These are phyloP conservation scores for Nemopilema nomurai DNA, from an alignment of 30 jellyfish, hydroid and myxozoan species.

Conservation along the genomic window DNA sequence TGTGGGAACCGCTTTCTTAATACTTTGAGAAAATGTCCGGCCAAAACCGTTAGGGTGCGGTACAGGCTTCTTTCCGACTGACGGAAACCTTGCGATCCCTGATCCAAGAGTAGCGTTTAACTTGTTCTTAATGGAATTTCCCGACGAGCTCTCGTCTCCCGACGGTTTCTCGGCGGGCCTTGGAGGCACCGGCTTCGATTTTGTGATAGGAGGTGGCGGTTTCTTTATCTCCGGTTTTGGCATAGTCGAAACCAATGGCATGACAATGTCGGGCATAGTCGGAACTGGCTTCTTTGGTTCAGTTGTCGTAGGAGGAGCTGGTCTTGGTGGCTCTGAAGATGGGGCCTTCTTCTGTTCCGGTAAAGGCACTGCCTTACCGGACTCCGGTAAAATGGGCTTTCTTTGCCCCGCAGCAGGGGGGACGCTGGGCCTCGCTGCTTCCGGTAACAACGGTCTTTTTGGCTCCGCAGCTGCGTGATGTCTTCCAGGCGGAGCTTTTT, in stretches of 20 bases:
- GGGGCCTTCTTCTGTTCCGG: neutral
- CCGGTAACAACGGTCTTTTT: slow-evolving; percentile 22
- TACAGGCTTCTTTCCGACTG: slow-evolving; percentile 46
- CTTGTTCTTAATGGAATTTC: slow-evolving; percentile 19
- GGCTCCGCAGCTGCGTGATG: slow-evolving; percentile 8
- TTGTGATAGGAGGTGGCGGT: slow-evolving; percentile 75
- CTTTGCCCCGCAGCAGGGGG: neutral
- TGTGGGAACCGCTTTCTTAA: slow-evolving; percentile 32
- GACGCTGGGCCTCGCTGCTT: neutral
- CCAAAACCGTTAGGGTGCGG: slow-evolving; percentile 49
- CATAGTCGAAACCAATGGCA: slow-evolving; percentile 22
- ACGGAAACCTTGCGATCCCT: slow-evolving; percentile 25
- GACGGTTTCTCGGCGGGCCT: slow-evolving; percentile 48
- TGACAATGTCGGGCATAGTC: neutral
- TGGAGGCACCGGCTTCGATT: slow-evolving; percentile 43
- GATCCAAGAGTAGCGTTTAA: slow-evolving; percentile 4
- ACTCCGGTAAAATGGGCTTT: neutral
- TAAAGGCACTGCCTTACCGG: neutral
- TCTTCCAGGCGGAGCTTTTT: neutral
- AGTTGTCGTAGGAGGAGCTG: neutral
- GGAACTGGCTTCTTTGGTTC: slow-evolving; percentile 25
- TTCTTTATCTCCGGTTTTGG: slow-evolving; percentile 37
- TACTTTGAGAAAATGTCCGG: slow-evolving; percentile 11
- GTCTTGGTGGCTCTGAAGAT: too few relatives aligned
- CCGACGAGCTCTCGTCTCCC: slow-evolving; percentile 5